Evolutionary conservation across 1,140 invertebrate genomes (phyloP).

Genomic region (Drosophila pandora): DNA sequence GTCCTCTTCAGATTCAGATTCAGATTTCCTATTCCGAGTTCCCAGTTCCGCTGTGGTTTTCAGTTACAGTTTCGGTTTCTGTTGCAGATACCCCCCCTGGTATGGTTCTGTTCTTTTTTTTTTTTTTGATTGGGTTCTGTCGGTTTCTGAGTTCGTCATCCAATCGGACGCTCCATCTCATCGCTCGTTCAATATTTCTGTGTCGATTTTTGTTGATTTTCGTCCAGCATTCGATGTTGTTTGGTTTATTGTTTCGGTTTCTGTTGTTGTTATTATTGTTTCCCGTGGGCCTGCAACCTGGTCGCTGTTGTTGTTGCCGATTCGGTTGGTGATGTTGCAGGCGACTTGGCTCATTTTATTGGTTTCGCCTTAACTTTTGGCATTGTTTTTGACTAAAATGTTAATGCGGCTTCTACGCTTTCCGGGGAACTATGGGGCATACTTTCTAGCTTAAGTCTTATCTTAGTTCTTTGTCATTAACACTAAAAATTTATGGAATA

Average conservation of each 20-base stretch:
- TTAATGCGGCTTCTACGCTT: conserved; percentile 32
- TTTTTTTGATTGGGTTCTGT: conserved; percentile 4
- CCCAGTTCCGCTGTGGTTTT: conserved; percentile 31
- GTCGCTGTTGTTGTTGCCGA: conserved; percentile 32
- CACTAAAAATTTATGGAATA: conserved; percentile 31
- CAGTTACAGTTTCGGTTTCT: conserved; percentile 22
- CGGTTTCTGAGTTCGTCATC: conserved; percentile 57
- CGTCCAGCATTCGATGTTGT: conserved; percentile 19
- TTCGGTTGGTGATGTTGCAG: conserved; percentile 44
- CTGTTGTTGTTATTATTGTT: neutral
- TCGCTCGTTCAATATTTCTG: conserved; percentile 37
- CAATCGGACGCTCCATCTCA: conserved; percentile 67
- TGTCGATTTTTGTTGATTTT: conserved; percentile 10
- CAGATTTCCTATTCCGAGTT: conserved; percentile 31
- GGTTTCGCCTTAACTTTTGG: conserved; percentile 52
- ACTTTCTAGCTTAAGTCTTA: conserved; percentile 32
- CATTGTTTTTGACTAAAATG: conserved; percentile 58
- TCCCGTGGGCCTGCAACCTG: conserved; percentile 44
- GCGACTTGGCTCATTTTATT: conserved; percentile 62
- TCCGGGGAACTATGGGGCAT: conserved; percentile 42
- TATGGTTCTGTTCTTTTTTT: neutral
- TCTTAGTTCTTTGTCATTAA: conserved; percentile 43
- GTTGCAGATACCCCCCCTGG: conserved; percentile 14
- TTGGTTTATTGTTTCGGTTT: conserved; percentile 16
- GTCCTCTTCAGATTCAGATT: conserved; percentile 13